Conservation (phyloP, 2,113 vertebrate species). For the Narcine bancroftii region DNA sequence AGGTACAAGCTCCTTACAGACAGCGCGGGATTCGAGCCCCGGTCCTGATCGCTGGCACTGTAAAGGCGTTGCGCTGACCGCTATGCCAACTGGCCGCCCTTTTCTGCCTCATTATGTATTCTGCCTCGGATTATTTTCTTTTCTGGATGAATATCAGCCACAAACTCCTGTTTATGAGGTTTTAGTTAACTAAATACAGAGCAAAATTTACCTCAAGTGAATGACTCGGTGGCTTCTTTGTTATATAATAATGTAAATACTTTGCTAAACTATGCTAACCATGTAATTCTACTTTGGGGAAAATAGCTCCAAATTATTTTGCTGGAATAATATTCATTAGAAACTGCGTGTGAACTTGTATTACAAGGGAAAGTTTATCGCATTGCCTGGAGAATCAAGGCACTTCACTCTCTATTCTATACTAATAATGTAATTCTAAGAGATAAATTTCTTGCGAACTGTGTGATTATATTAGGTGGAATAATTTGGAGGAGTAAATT, state of each 20-base stretch:
- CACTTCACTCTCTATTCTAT: background rate
- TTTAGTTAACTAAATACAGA: background rate
- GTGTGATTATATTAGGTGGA: no score
- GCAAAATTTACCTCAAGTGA: background rate
- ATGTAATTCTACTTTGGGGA: background rate
- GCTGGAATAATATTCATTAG: conserved; percentile 19
- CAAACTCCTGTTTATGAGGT: background rate
- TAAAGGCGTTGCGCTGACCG: no score
- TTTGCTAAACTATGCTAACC: background rate
- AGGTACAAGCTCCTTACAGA: no score
- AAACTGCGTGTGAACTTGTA: background rate
- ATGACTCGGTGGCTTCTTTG: background rate
- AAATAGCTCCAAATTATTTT: background rate
- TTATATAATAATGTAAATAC: background rate
- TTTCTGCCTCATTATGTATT: no score
- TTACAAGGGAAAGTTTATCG: background rate
- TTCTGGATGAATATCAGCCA: background rate
- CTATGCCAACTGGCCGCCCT: no score
- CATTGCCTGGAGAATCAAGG: background rate
- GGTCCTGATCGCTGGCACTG: no score
- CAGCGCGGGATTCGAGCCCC: no score
- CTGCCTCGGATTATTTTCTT: background rate
- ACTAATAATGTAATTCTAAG: no score
- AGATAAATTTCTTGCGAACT: no score
- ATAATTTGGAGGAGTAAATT: no score